These are phyloP conservation scores for Rhinichthys klamathensis DNA, from an alignment of 2,113 vertebrate genomes.

Conservation along the genomic window DNA sequence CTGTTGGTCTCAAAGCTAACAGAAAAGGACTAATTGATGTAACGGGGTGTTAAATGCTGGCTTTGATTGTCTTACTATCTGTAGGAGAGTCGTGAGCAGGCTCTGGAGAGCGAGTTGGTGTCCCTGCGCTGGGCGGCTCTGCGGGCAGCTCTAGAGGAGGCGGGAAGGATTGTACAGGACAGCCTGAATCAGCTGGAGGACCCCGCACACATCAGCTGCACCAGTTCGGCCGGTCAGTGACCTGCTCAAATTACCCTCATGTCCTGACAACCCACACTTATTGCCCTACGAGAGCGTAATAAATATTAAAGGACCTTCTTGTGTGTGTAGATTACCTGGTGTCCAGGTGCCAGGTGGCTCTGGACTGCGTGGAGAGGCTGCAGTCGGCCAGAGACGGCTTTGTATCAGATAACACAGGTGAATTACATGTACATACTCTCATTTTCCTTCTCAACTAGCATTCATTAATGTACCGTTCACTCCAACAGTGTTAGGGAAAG, in stretches of 20 bases:
- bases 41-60: neutral
- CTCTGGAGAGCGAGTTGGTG: slow-evolving; percentile 71
- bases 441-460: neutral
- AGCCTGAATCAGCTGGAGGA: slow-evolving; percentile 84
- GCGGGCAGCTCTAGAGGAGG: slow-evolving; percentile 75
- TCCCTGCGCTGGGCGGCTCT: slow-evolving; percentile 80
- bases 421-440: slow-evolving; percentile 31
- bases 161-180: slow-evolving; percentile 83
- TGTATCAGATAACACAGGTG: slow-evolving; percentile 78
- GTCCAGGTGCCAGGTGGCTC: slow-evolving; percentile 81
- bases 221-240: slow-evolving; percentile 84
- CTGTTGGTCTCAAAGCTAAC: neutral
- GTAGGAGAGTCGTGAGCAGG: slow-evolving; percentile 82
- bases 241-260: neutral
- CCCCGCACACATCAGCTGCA: slow-evolving; percentile 86
- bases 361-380: slow-evolving; percentile 79
- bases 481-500: neutral
- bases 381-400: slow-evolving; percentile 74
- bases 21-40: neutral
- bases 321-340: slow-evolving; percentile 87
- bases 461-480: neutral
- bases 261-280: neutral
- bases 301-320: neutral
- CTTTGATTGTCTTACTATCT: neutral
- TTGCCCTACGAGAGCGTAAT: neutral